phyloP scores from a whole-genome alignment of 2,113 vertebrate genomes.

The Anhinga anhinga region DNA sequence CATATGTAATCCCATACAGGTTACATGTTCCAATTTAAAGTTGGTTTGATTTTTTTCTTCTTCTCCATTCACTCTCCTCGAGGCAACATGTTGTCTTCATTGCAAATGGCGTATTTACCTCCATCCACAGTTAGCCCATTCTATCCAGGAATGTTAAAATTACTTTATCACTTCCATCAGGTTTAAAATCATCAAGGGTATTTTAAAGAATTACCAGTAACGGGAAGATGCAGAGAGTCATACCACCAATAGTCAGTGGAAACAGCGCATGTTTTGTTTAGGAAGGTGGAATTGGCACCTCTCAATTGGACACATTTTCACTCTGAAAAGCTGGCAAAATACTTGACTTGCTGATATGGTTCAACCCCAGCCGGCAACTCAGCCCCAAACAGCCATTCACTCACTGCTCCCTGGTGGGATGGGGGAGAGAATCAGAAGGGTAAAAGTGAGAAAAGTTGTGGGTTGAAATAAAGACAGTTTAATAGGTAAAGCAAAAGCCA shows the following conservation, averaged over 20 bases:
- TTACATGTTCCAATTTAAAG: neutral
- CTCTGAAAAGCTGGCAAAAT: constrained; percentile 51
- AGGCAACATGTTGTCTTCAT: neutral
- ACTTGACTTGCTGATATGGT: neutral
- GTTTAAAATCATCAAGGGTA: neutral
- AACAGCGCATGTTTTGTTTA: constrained; percentile 4
- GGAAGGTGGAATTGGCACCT: constrained; percentile 37
- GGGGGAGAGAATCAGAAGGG: too few species aligned
- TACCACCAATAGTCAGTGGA: neutral
- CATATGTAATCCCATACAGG: neutral
- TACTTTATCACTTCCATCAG: neutral
- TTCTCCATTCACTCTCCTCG: neutral
- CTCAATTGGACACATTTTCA: constrained; percentile 10
- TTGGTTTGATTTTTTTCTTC: neutral
- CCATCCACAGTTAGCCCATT: neutral
- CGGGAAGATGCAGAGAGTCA: neutral
- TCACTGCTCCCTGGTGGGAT: too few species aligned
- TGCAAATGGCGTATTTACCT: neutral
- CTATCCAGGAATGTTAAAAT: neutral
- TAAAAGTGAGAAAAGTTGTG: too few species aligned
- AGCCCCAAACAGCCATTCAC: too few species aligned
- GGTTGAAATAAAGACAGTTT: too few species aligned
- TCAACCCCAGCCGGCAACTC: too few species aligned
- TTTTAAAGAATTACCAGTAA: neutral
- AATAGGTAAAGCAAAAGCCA: too few species aligned